A percentile compares a stretch with the other conserved stretches of the same genome.
Evolutionary conservation across 2,113 vertebrate species (phyloP).

Genomic region (Petaurus breviceps): DNA sequence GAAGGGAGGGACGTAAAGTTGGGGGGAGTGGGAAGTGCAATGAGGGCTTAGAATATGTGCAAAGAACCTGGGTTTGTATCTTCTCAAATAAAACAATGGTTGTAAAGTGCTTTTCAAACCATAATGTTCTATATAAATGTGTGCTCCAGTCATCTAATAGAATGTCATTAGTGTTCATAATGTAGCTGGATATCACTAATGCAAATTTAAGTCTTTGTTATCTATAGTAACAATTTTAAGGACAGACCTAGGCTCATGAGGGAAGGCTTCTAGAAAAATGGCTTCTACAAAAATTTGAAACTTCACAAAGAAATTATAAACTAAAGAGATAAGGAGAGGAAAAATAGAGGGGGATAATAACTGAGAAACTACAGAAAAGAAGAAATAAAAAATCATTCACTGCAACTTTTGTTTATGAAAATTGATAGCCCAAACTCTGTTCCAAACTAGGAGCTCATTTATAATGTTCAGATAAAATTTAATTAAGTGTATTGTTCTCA

Average conservation of each 20-base stretch:
- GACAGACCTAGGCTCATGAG: neutral
- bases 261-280: neutral
- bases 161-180: neutral
- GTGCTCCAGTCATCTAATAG: neutral
- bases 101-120: too few relatives aligned
- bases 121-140: neutral
- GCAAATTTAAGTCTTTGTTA: neutral
- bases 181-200: neutral
- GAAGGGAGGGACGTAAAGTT: neutral
- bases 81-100: too few relatives aligned
- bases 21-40: neutral
- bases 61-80: too few relatives aligned
- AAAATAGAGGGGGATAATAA: neutral
- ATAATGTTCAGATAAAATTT: constrained; percentile 55
- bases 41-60: too few relatives aligned
- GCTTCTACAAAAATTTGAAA: neutral
- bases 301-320: neutral
- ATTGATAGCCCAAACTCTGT: constrained; percentile 40
- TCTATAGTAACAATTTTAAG: neutral
- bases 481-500: constrained; percentile 50
- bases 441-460: constrained; percentile 42
- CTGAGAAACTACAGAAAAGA: neutral
- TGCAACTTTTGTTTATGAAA: constrained; percentile 34
- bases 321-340: neutral
- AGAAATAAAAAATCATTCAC: neutral